Conservation (phyloP, 2,888 invertebrate species). For the Onthophagus sagittarius region DNA sequence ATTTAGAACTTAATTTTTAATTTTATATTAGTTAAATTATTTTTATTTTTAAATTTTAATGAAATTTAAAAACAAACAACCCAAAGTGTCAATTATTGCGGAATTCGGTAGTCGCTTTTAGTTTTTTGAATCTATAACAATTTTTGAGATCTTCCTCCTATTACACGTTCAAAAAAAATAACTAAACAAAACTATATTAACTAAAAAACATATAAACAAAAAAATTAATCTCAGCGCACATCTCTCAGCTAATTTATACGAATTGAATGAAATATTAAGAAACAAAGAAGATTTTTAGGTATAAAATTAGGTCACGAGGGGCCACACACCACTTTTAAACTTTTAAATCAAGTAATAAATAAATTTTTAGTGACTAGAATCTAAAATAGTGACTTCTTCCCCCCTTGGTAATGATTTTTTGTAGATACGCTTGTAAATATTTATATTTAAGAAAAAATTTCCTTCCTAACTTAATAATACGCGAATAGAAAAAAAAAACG, state of each 20-base stretch:
- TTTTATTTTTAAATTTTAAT: background rate
- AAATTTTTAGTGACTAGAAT: too few species aligned
- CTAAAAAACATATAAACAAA: background rate
- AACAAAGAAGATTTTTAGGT: too few species aligned
- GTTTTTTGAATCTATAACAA: constrained; percentile 6
- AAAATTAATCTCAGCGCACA: background rate
- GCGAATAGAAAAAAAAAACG: too few species aligned
- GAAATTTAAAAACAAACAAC: background rate
- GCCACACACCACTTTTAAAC: background rate
- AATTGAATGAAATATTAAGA: background rate
- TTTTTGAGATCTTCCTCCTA: background rate
- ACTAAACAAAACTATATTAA: background rate
- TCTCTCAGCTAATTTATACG: background rate
- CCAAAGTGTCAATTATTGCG: constrained; percentile 8
- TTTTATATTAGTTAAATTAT: background rate
- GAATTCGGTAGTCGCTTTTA: constrained; percentile 5
- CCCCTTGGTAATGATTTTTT: too few species aligned
- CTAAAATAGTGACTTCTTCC: too few species aligned
- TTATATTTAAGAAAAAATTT: too few species aligned
- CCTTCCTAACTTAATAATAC: too few species aligned
- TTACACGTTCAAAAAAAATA: background rate
- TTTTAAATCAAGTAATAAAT: too few species aligned
- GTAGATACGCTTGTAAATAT: too few species aligned
- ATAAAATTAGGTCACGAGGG: background rate
- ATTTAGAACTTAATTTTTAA: background rate